Evolutionary conservation across 2,888 invertebrate species (phyloP).

Genomic region (Cataglyphis altisquamis): DNA sequence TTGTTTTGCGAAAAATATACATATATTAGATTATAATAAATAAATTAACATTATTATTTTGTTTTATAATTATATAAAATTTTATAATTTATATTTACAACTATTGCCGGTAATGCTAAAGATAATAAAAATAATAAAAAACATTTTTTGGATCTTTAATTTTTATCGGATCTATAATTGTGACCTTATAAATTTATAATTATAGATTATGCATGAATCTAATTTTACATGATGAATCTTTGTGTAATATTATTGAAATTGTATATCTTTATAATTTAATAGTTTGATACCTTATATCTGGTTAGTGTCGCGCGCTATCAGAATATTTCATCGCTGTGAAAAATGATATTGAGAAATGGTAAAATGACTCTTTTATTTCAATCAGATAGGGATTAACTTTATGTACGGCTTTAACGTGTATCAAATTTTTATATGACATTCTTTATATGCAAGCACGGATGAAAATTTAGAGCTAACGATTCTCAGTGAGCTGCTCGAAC

Average conservation of each 20-base stretch:
- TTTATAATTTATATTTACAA: neutral
- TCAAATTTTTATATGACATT: slow-evolving; percentile 44
- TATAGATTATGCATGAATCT: neutral
- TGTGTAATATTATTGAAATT: neutral
- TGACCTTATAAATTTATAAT: slow-evolving; percentile 6
- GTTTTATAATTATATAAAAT: neutral
- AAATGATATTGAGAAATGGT: slow-evolving; percentile 21
- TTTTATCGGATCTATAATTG: slow-evolving; percentile 12
- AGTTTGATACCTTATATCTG: slow-evolving; percentile 10
- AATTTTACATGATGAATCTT: neutral
- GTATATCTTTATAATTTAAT: neutral
- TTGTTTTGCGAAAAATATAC: neutral
- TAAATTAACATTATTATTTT: neutral
- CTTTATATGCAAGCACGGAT: slow-evolving; percentile 37
- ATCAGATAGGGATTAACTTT: slow-evolving; percentile 47
- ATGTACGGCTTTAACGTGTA: slow-evolving; percentile 37
- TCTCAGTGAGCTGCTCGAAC: slow-evolving; percentile 45
- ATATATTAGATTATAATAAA: neutral
- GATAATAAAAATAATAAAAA: neutral
- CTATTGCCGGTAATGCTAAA: neutral
- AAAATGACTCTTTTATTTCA: slow-evolving; percentile 43
- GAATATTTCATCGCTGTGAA: neutral
- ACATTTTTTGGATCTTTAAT: neutral
- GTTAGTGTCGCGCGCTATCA: neutral
- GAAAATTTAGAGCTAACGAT: slow-evolving; percentile 45